Percentiles rank a stretch among this genome's conserved stretches.
These are phyloP conservation scores for Pseudomyrmex pallidus DNA, from an alignment of 1,140 invertebrate genomes.

Conservation along the genomic window DNA sequence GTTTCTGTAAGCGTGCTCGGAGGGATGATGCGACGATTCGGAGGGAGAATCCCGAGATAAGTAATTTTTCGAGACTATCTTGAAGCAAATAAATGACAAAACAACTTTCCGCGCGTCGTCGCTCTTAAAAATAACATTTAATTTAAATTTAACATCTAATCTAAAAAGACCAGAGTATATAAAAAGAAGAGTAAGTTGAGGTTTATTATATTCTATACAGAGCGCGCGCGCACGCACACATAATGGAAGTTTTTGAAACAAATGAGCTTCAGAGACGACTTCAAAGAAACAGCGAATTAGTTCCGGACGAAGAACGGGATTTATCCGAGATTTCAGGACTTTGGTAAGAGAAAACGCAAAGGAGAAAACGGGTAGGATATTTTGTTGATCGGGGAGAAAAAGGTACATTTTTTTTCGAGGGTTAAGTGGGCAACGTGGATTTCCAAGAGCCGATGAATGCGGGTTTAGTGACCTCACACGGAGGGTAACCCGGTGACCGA, in stretches of 20 bases:
- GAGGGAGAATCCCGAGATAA: not conserved
- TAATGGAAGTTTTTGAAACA: too few relatives aligned
- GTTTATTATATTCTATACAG: not conserved
- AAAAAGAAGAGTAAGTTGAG: not conserved
- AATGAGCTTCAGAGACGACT: too few relatives aligned
- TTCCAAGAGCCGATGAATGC: not conserved
- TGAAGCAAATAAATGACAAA: slow-evolving; percentile 11
- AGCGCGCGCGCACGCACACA: not conserved
- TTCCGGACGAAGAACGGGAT: slow-evolving; percentile 5
- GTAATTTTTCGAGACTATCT: not conserved
- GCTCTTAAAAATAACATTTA: not conserved
- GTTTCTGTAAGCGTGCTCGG: not conserved
- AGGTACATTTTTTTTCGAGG: not conserved
- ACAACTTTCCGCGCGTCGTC: not conserved
- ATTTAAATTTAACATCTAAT: too few relatives aligned
- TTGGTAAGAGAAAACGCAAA: too few relatives aligned
- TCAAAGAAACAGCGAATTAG: not conserved
- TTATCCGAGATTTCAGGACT: not conserved
- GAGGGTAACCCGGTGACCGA: slow-evolving; percentile 10
- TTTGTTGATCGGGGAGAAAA: not conserved
- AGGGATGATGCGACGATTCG: not conserved
- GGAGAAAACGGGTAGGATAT: too few relatives aligned
- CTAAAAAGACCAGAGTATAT: too few relatives aligned
- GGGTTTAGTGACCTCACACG: not conserved
- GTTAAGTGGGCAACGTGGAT: not conserved